Evolutionary conservation across 1,140 invertebrate species (phyloP), one percentile per base, ranked within the genome.

Genomic region (Oscheius sp.): DNA sequence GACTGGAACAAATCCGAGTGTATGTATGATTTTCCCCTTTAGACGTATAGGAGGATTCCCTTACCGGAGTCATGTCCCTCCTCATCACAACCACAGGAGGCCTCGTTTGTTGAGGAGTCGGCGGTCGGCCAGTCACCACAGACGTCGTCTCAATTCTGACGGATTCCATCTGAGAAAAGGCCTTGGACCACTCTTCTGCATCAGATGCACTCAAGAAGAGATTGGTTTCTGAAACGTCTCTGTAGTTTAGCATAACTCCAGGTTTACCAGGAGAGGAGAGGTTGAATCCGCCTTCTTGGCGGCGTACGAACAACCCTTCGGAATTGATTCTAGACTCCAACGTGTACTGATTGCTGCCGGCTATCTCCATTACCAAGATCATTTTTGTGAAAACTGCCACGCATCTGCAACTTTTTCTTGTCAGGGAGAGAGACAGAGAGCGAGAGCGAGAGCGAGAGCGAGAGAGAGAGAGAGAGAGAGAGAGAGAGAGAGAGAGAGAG

Each of bases 351-450:
- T 62, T 69, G 32, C 26, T 74, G 23, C 20, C 10, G 55, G 36
- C 18, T n/a, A 49, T 31, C 15, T 55, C 66, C 26, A 62, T 61
- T n/a, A 82, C 35, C 13, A 78, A 42, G 35, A 69, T 26, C n/a
- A 20, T 49, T 18, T 73, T 78, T 29, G 36, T 42, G 42, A 80
- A 79, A 15, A 79, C 35, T 26, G 69, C 70, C n/a, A 84, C 42
- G 34, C 74, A 82, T 32, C 78, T 79, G 35, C 29, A 75, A n/a
- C 70, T 34, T 28, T 75, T 18, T 29, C 28, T 75, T n/a, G n/a
- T n/a, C n/a, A n/a, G n/a, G n/a, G 29, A 31, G 13, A 32, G 59
- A 10, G 13, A 63, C 4, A 63, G 13, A n/a, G 23, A 68, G 28
- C 15, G 32, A 20, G 15, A 26, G 68, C 26, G 29, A 20, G 26